Conservation (phyloP, 2,797 vertebrate species). For the Sebastes elongatus region DNA sequence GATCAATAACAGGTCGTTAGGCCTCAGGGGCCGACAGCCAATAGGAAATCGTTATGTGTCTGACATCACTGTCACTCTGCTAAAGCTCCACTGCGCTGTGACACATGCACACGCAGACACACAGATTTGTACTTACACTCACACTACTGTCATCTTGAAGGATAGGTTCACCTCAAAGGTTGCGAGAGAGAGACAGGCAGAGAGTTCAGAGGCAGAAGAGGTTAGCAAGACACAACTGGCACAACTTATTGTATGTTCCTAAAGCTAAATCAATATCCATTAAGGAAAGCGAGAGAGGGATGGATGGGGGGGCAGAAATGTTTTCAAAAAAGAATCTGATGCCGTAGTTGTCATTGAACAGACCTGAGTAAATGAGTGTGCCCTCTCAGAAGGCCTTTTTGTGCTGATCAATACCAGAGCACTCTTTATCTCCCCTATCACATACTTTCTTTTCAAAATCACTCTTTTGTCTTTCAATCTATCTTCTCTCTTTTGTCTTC, state of each 20-base stretch:
- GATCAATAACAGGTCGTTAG: slow-evolving; percentile 77
- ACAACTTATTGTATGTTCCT: slow-evolving; percentile 45
- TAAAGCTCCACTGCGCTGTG: slow-evolving; percentile 47
- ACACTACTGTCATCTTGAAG: slow-evolving; percentile 30
- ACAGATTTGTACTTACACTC: slow-evolving; percentile 16
- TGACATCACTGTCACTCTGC: slow-evolving; percentile 77
- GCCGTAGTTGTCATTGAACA: slow-evolving; percentile 44
- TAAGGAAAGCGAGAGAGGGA: slow-evolving; percentile 9
- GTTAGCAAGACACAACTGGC: slow-evolving; percentile 38
- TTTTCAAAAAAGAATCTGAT: slow-evolving; percentile 44
- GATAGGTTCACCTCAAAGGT: slow-evolving; percentile 40
- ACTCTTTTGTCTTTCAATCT: slow-evolving; percentile 5
- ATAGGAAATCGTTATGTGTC: slow-evolving; percentile 79
- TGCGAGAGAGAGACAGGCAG: slow-evolving; percentile 1
- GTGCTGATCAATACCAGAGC: slow-evolving; percentile 48
- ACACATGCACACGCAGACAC: slow-evolving; percentile 11
- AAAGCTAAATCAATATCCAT: slow-evolving; percentile 70
- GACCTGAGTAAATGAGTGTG: slow-evolving; percentile 40
- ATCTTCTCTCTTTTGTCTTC: neutral
- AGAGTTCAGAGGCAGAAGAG: slow-evolving; percentile 35
- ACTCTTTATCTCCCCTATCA: neutral
- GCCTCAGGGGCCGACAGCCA: slow-evolving; percentile 69
- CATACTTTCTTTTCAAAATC: neutral
- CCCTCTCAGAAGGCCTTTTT: slow-evolving; percentile 41
- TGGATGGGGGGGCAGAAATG: neutral